A percentile compares a stretch with the other conserved stretches of the same genome.
Evolutionary conservation across 2,113 vertebrate genomes (phyloP).

Genomic region (Rhea americana): DNA sequence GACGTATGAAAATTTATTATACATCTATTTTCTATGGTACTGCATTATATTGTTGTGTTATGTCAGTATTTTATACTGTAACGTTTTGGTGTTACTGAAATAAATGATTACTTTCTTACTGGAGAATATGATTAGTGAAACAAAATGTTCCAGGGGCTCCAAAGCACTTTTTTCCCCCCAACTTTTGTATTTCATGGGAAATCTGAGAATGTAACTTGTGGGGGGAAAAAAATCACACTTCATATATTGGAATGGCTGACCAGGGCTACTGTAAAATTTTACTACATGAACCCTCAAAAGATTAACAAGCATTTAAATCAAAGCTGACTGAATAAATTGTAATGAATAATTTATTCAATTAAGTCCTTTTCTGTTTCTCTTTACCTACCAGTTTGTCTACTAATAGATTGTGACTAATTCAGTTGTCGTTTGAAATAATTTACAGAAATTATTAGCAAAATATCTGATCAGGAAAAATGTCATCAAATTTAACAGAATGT

Average conservation of each 20-base stretch:
- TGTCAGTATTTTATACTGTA: background rate
- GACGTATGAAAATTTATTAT: background rate
- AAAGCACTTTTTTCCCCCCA: background rate
- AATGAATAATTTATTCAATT: conserved; percentile 57
- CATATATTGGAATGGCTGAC: conserved; percentile 16
- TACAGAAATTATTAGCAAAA: conserved; percentile 6
- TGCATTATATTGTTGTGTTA: background rate
- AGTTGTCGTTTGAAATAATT: conserved; percentile 39
- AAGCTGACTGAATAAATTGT: conserved; percentile 26
- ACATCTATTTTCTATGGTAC: background rate
- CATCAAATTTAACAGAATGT: background rate
- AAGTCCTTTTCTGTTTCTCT: conserved; percentile 37
- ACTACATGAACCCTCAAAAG: conserved; percentile 14
- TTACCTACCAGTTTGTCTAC: background rate
- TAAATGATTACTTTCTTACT: conserved; percentile 2
- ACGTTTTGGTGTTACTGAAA: conserved; percentile 3
- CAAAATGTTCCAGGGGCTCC: background rate
- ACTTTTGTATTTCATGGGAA: background rate
- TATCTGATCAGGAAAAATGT: background rate
- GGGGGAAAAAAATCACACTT: background rate
- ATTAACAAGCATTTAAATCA: conserved; percentile 53
- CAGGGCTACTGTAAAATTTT: background rate
- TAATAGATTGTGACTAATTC: conserved; percentile 32
- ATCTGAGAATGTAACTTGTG: background rate
- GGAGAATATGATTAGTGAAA: background rate